phyloP scores from a whole-genome alignment of 2,888 invertebrate genomes.

The Muschampia staudingeri region DNA sequence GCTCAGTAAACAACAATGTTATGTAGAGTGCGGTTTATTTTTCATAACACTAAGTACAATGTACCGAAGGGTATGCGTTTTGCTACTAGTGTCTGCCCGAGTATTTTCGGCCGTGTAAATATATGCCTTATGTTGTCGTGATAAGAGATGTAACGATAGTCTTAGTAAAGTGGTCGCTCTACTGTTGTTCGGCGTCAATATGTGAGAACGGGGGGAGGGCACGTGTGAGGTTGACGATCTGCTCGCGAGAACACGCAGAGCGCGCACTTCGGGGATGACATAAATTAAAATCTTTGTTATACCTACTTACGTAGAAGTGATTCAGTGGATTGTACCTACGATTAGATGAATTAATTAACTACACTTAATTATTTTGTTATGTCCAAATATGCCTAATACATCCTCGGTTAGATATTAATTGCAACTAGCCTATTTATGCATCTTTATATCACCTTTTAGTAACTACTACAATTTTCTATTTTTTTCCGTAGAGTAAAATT shows the following conservation, averaged over 20 bases:
- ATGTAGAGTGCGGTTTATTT: constrained; percentile 71
- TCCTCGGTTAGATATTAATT: too few relatives aligned
- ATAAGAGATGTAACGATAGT: constrained; percentile 68
- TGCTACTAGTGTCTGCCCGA: constrained; percentile 53
- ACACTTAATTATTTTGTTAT: background rate
- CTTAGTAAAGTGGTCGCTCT: constrained; percentile 59
- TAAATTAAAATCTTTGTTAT: constrained; percentile 82
- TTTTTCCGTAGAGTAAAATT: too few relatives aligned
- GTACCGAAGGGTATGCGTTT: constrained; percentile 69
- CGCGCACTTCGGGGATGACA: constrained; percentile 80
- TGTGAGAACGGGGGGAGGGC: constrained; percentile 74
- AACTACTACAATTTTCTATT: too few relatives aligned
- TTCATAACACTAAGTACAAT: constrained; percentile 73
- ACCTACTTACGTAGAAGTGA: background rate
- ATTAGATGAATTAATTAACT: background rate
- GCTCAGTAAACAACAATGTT: constrained; percentile 53
- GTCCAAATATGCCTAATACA: background rate
- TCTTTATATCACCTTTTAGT: too few relatives aligned
- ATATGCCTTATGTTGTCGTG: constrained; percentile 73
- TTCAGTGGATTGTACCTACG: background rate
- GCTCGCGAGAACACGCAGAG: constrained; percentile 83
- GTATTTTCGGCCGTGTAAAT: constrained; percentile 51
- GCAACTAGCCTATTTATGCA: too few relatives aligned
- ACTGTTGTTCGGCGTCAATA: constrained; percentile 69
- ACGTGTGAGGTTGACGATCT: constrained; percentile 86